A percentile compares a stretch with the other conserved stretches of the same genome.
phyloP scores from a whole-genome alignment of 2,888 invertebrate genomes.

The Agrochola lychnidis region DNA sequence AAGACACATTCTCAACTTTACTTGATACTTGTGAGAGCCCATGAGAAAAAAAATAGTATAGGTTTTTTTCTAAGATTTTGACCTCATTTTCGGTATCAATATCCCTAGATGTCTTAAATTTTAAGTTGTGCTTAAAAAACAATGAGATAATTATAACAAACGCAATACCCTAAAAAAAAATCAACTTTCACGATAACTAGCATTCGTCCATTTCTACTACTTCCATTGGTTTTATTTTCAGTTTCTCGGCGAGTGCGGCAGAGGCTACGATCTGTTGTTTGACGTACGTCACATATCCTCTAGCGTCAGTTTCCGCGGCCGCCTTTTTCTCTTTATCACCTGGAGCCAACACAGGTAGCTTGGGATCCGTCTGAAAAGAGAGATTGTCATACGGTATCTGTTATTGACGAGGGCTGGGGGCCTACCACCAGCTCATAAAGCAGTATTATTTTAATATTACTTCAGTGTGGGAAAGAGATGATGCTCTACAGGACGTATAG shows the following conservation, averaged over 20 bases:
- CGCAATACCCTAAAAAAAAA: not conserved
- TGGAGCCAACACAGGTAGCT: constrained; percentile 94
- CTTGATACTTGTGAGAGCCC: not conserved
- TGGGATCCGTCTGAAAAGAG: constrained; percentile 89
- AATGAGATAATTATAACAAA: not conserved
- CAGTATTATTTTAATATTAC: too few relatives aligned
- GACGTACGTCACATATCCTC: constrained; percentile 95
- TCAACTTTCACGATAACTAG: not conserved
- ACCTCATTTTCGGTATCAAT: not conserved
- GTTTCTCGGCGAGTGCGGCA: constrained; percentile 89
- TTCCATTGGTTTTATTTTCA: constrained; percentile 89
- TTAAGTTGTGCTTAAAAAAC: not conserved
- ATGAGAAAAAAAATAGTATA: not conserved
- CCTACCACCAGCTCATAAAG: too few relatives aligned
- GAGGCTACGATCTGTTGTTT: constrained; percentile 94
- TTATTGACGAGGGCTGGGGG: not conserved
- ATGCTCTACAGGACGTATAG: too few relatives aligned
- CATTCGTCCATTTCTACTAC: constrained; percentile 59
- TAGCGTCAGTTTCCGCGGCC: constrained; percentile 92
- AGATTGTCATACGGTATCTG: not conserved
- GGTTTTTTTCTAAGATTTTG: not conserved
- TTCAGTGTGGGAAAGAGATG: too few relatives aligned
- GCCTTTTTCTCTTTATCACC: constrained; percentile 96
- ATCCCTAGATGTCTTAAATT: not conserved
- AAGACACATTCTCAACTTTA: not conserved